Conservation (phyloP, 2,888 invertebrate species). For the Dynastes tityus region DNA sequence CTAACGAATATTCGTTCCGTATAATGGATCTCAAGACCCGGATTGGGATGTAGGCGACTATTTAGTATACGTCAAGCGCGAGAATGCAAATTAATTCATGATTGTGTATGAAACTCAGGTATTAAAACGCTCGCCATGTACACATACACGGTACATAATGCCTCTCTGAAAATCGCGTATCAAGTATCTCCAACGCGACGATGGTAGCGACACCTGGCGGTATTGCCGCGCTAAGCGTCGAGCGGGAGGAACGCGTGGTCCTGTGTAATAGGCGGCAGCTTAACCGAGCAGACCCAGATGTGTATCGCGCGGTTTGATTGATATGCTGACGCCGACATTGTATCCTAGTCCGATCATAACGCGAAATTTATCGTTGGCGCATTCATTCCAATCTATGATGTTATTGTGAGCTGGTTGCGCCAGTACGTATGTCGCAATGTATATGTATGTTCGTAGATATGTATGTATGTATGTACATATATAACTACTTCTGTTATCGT, state of each 20-base stretch:
- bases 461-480: background rate
- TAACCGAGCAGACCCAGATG: conserved; percentile 23
- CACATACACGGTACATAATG: background rate
- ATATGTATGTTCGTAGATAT: background rate
- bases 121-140: conserved; percentile 10
- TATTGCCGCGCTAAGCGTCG: background rate
- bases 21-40: background rate
- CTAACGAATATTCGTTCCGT: background rate
- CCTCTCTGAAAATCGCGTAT: conserved; percentile 9
- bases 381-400: conserved; percentile 37
- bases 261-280: conserved; percentile 3
- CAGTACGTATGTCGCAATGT: conserved; percentile 4
- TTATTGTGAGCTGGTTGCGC: conserved; percentile 32
- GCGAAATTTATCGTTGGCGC: conserved; percentile 38
- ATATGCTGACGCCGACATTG: conserved; percentile 24
- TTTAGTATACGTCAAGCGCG: conserved; percentile 17
- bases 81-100: conserved; percentile 38
- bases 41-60: background rate
- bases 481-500: background rate
- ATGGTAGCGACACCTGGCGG: background rate
- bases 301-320: conserved; percentile 44
- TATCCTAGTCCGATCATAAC: conserved; percentile 38
- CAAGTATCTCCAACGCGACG: background rate
- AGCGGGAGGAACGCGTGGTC: background rate
- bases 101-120: conserved; percentile 9